These are phyloP conservation scores for Halcyon badia DNA, from an alignment of 2,797 vertebrate genomes.

Conservation along the genomic window DNA sequence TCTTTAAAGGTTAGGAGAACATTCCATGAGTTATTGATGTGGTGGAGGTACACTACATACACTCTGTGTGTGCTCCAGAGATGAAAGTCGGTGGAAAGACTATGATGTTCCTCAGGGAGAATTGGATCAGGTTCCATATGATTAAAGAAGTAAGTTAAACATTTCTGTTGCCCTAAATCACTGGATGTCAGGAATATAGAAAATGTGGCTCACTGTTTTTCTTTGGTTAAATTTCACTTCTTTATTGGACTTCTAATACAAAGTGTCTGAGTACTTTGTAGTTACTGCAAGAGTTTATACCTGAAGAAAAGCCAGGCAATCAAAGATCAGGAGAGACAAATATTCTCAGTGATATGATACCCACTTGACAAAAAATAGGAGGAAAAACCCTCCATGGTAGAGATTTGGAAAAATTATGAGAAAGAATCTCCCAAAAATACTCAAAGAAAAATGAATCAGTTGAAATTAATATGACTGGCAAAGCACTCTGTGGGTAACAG, in stretches of 20 bases:
- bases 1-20: conserved; percentile 6
- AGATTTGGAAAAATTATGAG: not conserved
- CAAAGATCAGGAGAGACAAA: not conserved
- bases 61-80: not conserved
- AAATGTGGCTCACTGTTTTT: not conserved
- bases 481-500: not conserved
- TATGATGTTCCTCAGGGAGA: not conserved
- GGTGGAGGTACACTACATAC: not conserved
- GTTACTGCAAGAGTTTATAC: not conserved
- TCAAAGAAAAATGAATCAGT: not conserved
- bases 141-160: conserved; percentile 18
- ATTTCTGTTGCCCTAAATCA: not conserved
- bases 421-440: not conserved
- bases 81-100: not conserved
- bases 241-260: not conserved
- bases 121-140: not conserved
- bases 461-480: not conserved
- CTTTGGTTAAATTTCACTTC: not conserved
- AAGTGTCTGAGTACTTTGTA: not conserved
- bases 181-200: not conserved
- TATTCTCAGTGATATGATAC: not conserved
- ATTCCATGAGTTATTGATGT: conserved; percentile 15
- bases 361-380: not conserved
- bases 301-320: not conserved
- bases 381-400: not conserved